These are phyloP conservation scores for Lates japonicus DNA, from an alignment of 2,797 vertebrate genomes.

Conservation along the genomic window DNA sequence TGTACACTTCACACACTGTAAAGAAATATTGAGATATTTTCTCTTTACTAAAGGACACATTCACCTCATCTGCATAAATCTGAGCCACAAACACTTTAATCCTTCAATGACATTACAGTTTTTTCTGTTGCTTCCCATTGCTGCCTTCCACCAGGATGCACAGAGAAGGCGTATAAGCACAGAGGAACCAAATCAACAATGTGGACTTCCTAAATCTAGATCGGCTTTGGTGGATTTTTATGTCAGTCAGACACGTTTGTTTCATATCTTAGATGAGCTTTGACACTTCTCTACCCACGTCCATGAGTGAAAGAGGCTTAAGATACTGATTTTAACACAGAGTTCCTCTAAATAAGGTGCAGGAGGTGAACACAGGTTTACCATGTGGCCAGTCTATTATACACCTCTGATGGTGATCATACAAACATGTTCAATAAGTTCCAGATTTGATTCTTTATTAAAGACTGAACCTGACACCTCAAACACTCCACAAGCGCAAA, in stretches of 20 bases:
- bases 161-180: neutral
- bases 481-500: too few relatives aligned
- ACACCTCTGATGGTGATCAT: too few relatives aligned
- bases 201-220: rapidly evolving
- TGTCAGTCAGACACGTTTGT: rapidly evolving
- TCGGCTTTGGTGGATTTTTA: rapidly evolving
- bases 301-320: neutral
- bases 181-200: neutral
- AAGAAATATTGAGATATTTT: rapidly evolving
- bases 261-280: rapidly evolving
- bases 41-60: rapidly evolving
- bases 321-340: neutral
- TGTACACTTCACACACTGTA: rapidly evolving
- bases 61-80: neutral
- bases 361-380: neutral
- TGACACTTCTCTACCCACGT: neutral
- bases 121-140: neutral
- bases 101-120: neutral
- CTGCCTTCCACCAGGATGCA: neutral
- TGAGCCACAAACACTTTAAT: neutral
- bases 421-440: too few relatives aligned
- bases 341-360: neutral
- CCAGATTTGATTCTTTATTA: too few relatives aligned
- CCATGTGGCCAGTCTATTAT: too few relatives aligned
- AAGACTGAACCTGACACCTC: too few relatives aligned